Evolutionary conservation across 2,113 vertebrate species (phyloP).

Genomic region (Mesitornis unicolor): DNA sequence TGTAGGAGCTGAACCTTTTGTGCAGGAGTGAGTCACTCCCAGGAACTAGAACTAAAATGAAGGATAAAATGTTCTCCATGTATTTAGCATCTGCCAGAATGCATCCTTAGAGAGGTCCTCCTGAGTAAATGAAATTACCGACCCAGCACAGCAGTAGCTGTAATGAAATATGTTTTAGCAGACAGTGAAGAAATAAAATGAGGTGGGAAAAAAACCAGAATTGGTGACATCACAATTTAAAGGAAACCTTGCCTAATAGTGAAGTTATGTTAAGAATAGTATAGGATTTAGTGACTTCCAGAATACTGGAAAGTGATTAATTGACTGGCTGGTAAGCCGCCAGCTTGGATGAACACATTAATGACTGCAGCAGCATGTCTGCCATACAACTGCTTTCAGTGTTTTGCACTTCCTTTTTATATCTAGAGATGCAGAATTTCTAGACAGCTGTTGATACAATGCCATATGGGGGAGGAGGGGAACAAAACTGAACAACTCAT

Average conservation of each 20-base stretch:
- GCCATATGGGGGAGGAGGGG: not conserved
- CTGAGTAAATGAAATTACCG: not conserved
- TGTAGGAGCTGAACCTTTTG: not conserved
- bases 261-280: not conserved
- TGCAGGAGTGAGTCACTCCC: not conserved
- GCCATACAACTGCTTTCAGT: slow-evolving; percentile 35
- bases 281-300: slow-evolving; percentile 31
- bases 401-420: slow-evolving; percentile 37
- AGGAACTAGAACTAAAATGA: not conserved
- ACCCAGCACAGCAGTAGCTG: not conserved
- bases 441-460: slow-evolving; percentile 64
- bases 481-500: not conserved
- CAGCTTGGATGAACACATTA: slow-evolving; percentile 50
- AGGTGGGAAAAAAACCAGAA: not conserved
- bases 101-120: not conserved
- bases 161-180: not conserved
- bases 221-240: slow-evolving; percentile 3
- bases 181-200: not conserved
- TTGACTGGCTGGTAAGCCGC: not conserved
- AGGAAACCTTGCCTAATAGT: not conserved
- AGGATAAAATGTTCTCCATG: not conserved
- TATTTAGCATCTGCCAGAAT: not conserved
- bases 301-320: slow-evolving; percentile 59
- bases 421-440: slow-evolving; percentile 27
- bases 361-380: slow-evolving; percentile 50